Base-by-base conservation (phyloP, 2,113 vertebrate genomes). In the Cebidichthys violaceus region DNA sequence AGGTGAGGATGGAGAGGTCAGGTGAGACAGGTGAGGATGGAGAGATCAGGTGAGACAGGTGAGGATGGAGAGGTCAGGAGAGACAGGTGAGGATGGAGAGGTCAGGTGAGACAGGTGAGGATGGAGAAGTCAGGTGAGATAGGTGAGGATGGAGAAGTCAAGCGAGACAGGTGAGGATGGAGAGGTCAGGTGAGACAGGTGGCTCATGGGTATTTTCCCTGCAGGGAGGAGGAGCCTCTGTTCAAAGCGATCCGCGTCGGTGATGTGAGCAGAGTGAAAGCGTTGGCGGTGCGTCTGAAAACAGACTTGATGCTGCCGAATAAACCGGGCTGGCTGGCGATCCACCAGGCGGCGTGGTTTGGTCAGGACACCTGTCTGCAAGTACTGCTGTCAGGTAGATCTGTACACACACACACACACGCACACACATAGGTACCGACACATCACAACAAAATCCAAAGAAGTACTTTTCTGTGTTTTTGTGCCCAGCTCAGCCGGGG, bases 281-380 rank as follows among this genome's bases (percentile, higher is more conserved):
- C 83, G 0, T 92, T 98, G 90, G 93, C 94, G 77, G 95, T 83
- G 88, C 61, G 0, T 91, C 94, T 76, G 0, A 87, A 65, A 61
- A 95, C 92, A 80, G 92, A 96, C 61, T 94, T 97, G 54, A 93
- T 94, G 15, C 85, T 96, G 70, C 94, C 97, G 2, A 96, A 95
- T 81, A 95, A 94, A 65, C 96, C 97, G 0, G 97, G 97, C 77
- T 99, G 97, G 97, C 88, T 98, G 15, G 96, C 96, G 0, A 90
- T 98, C 4, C 98, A 99, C 0, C 96, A 99, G 91, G 96, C 96
- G 0, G 97, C 96, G 0, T 97, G 96, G 90, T 97, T 95, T 0
- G 97, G 96, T 65, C 94, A 97, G 92, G 88, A 94, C 29, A 85
- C 92, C n/a, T 98, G 97, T 80, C 89, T 99, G 68, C 94, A 86